phyloP scores from a whole-genome alignment of 2,888 invertebrate genomes.

The Eutolmus rufibarbis region DNA sequence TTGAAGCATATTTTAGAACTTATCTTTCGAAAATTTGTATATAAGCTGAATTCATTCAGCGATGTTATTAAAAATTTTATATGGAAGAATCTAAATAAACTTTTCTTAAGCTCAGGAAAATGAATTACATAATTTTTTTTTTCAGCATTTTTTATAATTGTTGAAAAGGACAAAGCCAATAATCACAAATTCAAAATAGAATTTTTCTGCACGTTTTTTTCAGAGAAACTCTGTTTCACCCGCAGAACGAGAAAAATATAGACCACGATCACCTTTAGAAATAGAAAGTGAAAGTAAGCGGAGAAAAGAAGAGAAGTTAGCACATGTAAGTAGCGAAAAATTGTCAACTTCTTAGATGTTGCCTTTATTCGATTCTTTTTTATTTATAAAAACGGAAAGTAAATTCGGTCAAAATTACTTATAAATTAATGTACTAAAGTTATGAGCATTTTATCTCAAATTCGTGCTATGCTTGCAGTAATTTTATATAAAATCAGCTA shows the following conservation, averaged over 20 bases:
- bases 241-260: slow-evolving; percentile 81
- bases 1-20: no score
- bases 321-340: slow-evolving; percentile 73
- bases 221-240: slow-evolving; percentile 85
- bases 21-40: no score
- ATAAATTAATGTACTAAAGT: not conserved
- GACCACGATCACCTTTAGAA: slow-evolving; percentile 79
- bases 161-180: not conserved
- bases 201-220: not conserved
- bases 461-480: not conserved
- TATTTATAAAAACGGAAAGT: not conserved
- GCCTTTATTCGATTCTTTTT: not conserved
- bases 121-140: not conserved
- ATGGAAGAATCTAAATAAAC: not conserved
- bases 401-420: not conserved
- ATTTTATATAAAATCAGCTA: not conserved
- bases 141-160: slow-evolving; percentile 12
- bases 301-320: slow-evolving; percentile 86
- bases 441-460: not conserved
- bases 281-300: slow-evolving; percentile 78
- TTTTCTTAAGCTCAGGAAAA: not conserved
- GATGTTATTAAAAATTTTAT: not conserved
- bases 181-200: not conserved
- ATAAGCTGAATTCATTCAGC: not conserved
- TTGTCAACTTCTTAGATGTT: not conserved